Evolutionary conservation across 1,140 invertebrate genomes (phyloP).

Genomic region (Drosophila santomea): DNA sequence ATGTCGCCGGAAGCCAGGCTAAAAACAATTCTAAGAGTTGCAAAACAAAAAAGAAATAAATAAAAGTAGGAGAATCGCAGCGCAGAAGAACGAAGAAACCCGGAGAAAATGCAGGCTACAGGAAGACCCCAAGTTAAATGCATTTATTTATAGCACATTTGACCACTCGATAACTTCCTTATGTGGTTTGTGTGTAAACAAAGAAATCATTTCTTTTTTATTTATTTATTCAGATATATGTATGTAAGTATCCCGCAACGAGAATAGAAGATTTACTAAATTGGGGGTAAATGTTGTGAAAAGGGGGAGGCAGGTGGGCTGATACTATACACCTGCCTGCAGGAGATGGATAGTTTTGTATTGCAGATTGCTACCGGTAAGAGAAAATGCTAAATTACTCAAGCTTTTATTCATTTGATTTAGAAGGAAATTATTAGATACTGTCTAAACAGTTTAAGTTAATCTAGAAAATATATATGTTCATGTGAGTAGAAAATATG

Average conservation of each 20-base stretch:
- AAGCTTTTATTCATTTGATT: too few relatives aligned
- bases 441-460: too few relatives aligned
- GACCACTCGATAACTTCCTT: slow-evolving; percentile 52
- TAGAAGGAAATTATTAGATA: too few relatives aligned
- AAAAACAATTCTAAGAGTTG: slow-evolving; percentile 29
- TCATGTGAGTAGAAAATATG: too few relatives aligned
- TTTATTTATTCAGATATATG: slow-evolving; percentile 17
- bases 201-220: slow-evolving; percentile 34
- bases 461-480: too few relatives aligned
- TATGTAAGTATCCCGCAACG: background rate
- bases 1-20: slow-evolving; percentile 76
- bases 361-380: slow-evolving; percentile 11
- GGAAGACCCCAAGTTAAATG: slow-evolving; percentile 32
- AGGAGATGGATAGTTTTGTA: slow-evolving; percentile 5
- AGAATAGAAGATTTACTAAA: background rate
- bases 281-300: background rate
- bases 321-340: background rate
- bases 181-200: slow-evolving; percentile 19
- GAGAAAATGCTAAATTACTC: background rate
- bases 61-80: slow-evolving; percentile 26
- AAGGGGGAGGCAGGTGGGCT: too few relatives aligned
- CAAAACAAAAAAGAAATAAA: slow-evolving; percentile 58
- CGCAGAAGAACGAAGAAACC: background rate
- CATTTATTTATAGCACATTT: slow-evolving; percentile 74
- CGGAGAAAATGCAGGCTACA: slow-evolving; percentile 6